These are phyloP conservation scores for Gulo gulo DNA, from an alignment of 2,113 vertebrate genomes.

Conservation along the genomic window DNA sequence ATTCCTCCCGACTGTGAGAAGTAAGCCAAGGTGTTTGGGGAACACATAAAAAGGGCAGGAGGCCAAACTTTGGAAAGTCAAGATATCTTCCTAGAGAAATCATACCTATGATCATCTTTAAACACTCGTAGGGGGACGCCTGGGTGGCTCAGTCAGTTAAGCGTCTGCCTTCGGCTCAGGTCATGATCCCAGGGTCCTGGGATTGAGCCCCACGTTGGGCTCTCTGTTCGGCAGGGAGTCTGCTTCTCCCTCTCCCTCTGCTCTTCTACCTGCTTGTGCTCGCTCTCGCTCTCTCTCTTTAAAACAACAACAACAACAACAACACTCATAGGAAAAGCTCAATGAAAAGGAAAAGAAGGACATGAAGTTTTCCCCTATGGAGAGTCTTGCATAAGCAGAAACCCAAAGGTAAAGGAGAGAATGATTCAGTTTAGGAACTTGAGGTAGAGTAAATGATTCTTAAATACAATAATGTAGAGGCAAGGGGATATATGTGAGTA, in stretches of 20 bases:
- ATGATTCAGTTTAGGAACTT: not conserved
- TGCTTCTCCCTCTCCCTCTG: too few species aligned
- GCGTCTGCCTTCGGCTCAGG: too few species aligned
- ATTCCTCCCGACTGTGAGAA: not conserved
- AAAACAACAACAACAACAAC: not conserved
- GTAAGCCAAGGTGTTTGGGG: not conserved
- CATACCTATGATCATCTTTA: not conserved
- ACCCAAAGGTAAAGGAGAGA: not conserved
- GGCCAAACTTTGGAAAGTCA: not conserved
- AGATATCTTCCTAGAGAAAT: not conserved
- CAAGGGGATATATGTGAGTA: not conserved
- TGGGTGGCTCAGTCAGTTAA: too few species aligned
- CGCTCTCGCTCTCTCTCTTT: too few species aligned
- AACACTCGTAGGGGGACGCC: not conserved
- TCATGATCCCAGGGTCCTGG: too few species aligned
- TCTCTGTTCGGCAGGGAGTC: too few species aligned
- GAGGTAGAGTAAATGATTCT: not conserved
- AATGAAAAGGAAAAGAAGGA: not conserved
- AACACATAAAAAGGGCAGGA: not conserved
- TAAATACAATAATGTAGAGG: not conserved
- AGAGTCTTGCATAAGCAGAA: not conserved
- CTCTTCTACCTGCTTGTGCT: too few species aligned
- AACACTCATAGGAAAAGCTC: not conserved
- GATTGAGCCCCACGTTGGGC: too few species aligned
- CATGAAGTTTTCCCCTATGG: not conserved